Evolutionary conservation across 2,797 vertebrate genomes (phyloP), one percentile per base, ranked within the genome.

Genomic region (Leptatherina wallacei): DNA sequence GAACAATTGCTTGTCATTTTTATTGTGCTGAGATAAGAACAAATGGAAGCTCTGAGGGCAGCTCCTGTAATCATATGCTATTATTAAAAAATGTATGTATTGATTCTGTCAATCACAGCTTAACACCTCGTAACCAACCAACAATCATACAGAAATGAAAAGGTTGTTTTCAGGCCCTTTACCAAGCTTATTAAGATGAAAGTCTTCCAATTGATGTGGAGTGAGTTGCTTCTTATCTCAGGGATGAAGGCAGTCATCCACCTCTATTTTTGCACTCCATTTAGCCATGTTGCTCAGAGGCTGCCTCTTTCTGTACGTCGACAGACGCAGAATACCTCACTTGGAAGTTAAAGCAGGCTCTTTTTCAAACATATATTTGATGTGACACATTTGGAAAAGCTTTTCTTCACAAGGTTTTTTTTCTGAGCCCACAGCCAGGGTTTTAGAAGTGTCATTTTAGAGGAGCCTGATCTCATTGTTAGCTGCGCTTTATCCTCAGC

Each of bases 331-430:
- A 65, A 14, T 61, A 56, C 38, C 29, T 55, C 66, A 70, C 47
- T 4, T 60, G 69, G 44, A 62, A 66, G 69, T 62, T 74, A 66
- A 54, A 59, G 47, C 29, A 1, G 47, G 14, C 18, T 73, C 29
- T 59, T 61, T 65, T 65, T 66, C 18, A 78, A 62, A 71, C 30
- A 22, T 55, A 12, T 73, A 78, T 82, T 68, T 59, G 29, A 77
- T 67, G 63, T 60, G 79, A 71, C 65, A 85, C 65, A 61, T 81
- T 78, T 71, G 30, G 29, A 81, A 81, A 86, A 24, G 22, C 24
- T 12, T 69, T 59, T 85, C 24, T 71, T 82, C 61, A 57, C 56
- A 29, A 32, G 40, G 24, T 27, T 27, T 20, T 44, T 75, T 84
- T 77, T 68, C 42, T 71, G 70, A 81, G n/a, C 58, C 54, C 20